Evolutionary conservation across 2,888 invertebrate genomes (phyloP), one percentile per base, ranked within the genome.

Genomic region (Strigamia crassipes): DNA sequence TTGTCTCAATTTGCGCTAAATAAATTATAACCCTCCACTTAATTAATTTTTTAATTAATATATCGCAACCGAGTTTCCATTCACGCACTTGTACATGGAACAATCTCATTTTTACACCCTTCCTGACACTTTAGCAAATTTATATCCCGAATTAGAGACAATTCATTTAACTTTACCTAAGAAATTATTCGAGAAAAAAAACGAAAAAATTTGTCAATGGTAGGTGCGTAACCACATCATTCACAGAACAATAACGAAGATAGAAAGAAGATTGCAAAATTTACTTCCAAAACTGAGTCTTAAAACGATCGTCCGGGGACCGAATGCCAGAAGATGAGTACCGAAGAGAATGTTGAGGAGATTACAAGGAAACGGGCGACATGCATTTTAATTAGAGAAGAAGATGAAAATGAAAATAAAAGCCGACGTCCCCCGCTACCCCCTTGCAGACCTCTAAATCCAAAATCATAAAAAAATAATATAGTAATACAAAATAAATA

Each of bases 351-450:
- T 73, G 31, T 73, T 73, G 73, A 73, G 73, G 31, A 73, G 73
- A 73, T 73, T 73, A 73, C 73, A 73, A 73, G 73, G 27, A 73
- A 73, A 27, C 73, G 12, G 73, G 31, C 73, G 73, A 73, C 73
- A 73, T 73, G 73, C 73, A 73, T 73, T 73, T 73, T 73, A 73
- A 73, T 73, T 73, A 73, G 73, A 73, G 66, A 21, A 73, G 66
- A 21, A 31, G 10, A 31, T 13, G 73, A 31, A 73, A 31, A 73
- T 9, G 73, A 31, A 73, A 73, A 73, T 31, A 73, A 73, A 31
- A 73, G 31, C 31, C 27, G 12, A 10, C 13, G 21, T 21, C 12
- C 12, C 73, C n/a, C n/a, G n/a, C n/a, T n/a, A n/a, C n/a, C n/a
- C n/a, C n/a, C n/a, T n/a, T n/a, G n/a, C n/a, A n/a, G n/a, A n/a